phyloP scores from a whole-genome alignment of 2,113 vertebrate species.

The Mixornis gularis region DNA sequence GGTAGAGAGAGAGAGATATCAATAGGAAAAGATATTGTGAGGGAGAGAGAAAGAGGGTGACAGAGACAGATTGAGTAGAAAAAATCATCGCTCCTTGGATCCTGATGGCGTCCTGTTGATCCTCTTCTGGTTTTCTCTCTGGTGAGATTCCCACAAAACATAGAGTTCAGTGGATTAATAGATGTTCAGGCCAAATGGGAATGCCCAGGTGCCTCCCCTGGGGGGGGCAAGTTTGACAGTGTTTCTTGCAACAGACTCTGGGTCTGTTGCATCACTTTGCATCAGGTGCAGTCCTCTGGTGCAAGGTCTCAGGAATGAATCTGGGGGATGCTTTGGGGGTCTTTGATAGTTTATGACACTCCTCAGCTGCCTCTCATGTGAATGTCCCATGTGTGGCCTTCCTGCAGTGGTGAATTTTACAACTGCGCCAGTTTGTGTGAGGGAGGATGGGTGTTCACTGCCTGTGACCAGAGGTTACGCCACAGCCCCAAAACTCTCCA shows the following conservation, averaged over 20 bases:
- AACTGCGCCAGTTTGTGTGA: neutral
- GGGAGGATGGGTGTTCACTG: neutral
- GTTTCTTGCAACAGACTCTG: neutral
- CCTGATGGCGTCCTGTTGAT: fast-evolving
- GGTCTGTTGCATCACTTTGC: neutral
- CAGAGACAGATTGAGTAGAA: neutral
- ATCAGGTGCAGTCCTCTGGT: neutral
- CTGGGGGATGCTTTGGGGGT: neutral
- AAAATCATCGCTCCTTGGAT: fast-evolving
- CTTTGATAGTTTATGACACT: neutral
- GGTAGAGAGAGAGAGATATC: neutral
- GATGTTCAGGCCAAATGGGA: neutral
- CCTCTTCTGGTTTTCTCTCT: neutral
- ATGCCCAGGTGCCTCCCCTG: neutral
- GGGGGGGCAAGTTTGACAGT: neutral
- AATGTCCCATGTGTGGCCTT: neutral
- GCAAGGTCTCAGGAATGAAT: neutral
- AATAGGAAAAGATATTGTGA: neutral
- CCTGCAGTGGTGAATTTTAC: neutral
- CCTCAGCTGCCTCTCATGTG: neutral
- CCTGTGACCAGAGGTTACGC: fast-evolving
- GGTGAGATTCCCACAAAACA: neutral
- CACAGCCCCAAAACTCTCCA: neutral
- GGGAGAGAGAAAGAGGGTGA: neutral
- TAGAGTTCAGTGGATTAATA: neutral